These are phyloP conservation scores for Harmothoe impar DNA, from an alignment of 2,888 invertebrate genomes.

Conservation along the genomic window DNA sequence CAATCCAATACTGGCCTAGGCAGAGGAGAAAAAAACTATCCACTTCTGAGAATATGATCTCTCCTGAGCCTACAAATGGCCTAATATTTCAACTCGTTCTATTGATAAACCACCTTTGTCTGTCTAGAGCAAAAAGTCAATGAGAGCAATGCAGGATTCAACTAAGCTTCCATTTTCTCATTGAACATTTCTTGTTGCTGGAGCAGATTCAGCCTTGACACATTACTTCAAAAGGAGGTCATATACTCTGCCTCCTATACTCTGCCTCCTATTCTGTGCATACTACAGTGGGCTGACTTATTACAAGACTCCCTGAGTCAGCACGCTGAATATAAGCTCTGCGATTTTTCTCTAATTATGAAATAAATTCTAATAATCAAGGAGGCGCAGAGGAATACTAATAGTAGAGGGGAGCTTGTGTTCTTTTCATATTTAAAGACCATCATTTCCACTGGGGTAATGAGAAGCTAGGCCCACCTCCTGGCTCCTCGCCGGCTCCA, in stretches of 20 bases:
- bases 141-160: neutral
- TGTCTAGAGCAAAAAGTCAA: neutral
- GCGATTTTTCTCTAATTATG: conserved; percentile 13
- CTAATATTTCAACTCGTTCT: neutral
- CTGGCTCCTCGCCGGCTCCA: neutral
- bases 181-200: neutral
- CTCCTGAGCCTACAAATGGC: neutral
- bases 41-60: neutral
- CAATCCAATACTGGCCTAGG: neutral
- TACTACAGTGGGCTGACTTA: neutral
- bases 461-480: neutral
- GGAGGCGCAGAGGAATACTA: neutral
- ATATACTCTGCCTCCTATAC: neutral
- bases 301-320: neutral
- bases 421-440: conserved; percentile 42
- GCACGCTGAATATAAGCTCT: neutral
- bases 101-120: conserved; percentile 7
- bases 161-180: neutral
- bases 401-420: conserved; percentile 4
- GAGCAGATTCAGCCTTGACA: neutral
- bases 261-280: neutral
- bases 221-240: neutral
- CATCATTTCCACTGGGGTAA: neutral
- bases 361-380: conserved; percentile 22
- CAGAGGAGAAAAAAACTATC: neutral